A percentile compares a stretch with the other conserved stretches of the same genome.
Evolutionary conservation across 2,797 vertebrate genomes (phyloP).

Genomic region (Lagorchestes hirsutus): DNA sequence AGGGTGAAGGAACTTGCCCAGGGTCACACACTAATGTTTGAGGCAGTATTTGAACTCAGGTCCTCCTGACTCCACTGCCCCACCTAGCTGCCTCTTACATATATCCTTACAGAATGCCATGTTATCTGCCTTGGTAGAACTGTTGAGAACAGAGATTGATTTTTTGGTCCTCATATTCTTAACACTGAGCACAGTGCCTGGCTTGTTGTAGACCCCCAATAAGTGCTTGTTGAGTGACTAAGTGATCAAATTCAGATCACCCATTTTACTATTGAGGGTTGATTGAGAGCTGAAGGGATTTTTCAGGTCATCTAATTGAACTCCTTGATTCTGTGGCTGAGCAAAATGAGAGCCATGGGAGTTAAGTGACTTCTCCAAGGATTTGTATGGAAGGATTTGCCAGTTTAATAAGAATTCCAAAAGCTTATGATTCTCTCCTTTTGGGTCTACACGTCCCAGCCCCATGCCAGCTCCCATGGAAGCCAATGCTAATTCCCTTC

Average conservation of each 20-base stretch:
- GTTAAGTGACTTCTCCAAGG: background rate
- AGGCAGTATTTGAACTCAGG: background rate
- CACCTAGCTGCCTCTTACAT: background rate
- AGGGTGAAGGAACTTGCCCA: background rate
- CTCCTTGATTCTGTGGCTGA: background rate
- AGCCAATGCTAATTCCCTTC: background rate
- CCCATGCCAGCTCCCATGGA: background rate
- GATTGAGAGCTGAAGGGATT: background rate
- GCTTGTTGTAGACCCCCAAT: background rate
- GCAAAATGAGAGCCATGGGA: background rate
- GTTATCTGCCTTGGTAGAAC: background rate
- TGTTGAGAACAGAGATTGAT: background rate
- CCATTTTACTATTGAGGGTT: background rate
- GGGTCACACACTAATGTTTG: too few species aligned
- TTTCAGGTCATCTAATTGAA: background rate
- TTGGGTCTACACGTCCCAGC: background rate
- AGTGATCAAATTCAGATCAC: conserved; percentile 26
- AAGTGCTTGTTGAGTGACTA: background rate
- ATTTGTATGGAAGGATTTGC: background rate
- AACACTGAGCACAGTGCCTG: background rate
- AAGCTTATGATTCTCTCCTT: background rate
- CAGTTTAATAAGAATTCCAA: background rate
- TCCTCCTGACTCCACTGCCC: background rate
- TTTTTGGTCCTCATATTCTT: background rate
- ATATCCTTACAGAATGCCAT: conserved; percentile 8